These are phyloP conservation scores for Anoura caudifer DNA, from an alignment of 2,113 vertebrate species.

Conservation along the genomic window DNA sequence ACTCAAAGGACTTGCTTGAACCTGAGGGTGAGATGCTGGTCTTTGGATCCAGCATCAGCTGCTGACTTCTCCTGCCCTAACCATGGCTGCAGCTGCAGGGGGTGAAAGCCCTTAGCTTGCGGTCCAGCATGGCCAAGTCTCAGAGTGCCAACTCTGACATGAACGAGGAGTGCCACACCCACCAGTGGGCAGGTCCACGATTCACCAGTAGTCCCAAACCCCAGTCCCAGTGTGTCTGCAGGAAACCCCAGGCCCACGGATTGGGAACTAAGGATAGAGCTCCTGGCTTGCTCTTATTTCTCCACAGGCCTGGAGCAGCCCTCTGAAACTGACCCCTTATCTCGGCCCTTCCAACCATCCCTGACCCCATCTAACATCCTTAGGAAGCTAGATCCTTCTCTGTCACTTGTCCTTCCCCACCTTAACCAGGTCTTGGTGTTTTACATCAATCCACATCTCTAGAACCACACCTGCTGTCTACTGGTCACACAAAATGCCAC, in stretches of 20 bases:
- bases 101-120: not conserved
- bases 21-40: not conserved
- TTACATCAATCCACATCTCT: not conserved
- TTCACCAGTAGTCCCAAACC: not conserved
- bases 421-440: not conserved
- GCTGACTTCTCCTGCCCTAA: not conserved
- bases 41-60: not conserved
- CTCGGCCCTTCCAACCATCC: not conserved
- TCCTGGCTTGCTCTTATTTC: not conserved
- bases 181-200: not conserved
- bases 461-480: not conserved
- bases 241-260: not conserved
- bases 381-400: not conserved
- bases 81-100: not conserved
- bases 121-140: not conserved
- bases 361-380: not conserved
- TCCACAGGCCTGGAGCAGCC: not conserved
- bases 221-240: not conserved
- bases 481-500: not conserved
- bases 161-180: not conserved
- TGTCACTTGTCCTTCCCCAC: not conserved
- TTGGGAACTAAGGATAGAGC: not conserved
- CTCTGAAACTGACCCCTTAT: not conserved
- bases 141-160: not conserved
- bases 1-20: not conserved